Evolutionary conservation across 2,113 vertebrate species (phyloP), one percentile per base, ranked within the genome.

Genomic region (Lophochroa leadbeateri): DNA sequence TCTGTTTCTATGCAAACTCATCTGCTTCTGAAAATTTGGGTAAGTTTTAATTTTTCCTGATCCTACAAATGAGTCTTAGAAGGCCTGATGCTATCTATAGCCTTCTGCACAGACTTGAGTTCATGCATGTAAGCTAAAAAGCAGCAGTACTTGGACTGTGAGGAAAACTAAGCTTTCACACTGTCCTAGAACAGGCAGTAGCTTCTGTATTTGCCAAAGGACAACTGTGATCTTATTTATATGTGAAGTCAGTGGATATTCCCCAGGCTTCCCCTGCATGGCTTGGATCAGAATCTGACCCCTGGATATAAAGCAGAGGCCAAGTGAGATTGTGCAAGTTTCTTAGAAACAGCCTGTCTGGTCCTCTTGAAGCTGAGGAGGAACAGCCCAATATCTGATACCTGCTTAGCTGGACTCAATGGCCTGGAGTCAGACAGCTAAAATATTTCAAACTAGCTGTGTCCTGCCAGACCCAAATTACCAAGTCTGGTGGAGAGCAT

Each of bases 271-370:
- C 35, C 77, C 79, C 46, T 83, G 44, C 11, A 8, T 83, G 69
- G 70, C 68, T 93, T 90, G 72, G 65, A 94, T 92, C 75, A 72
- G 69, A 88, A 95, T 94, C 91, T 94, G 78, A 91, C 49, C 71
- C 61, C 28, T 95, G 78, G n/a, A 80, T 82, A 69, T 50, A 88
- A 31, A 82, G 78, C 77, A 90, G 70, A 85, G 80, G 65, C 83
- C 78, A 91, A 82, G 71, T 83, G 64, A 84, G 31, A 82, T 89
- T 93, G 57, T 97, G 72, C 72, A 91, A 83, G 43, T 95, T 96
- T 93, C 91, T 86, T 94, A 91, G 91, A 94, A 97, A 79, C 35
- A 88, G 67, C 21, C 41, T 94, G 10, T 69, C 55, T 88, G 50
- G 7, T 90, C 65, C 29, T 43, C 80, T 86, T 90, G 86, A 80